Evolutionary conservation across 2,113 vertebrate species (phyloP).

Genomic region (Engystomops pustulosus): DNA sequence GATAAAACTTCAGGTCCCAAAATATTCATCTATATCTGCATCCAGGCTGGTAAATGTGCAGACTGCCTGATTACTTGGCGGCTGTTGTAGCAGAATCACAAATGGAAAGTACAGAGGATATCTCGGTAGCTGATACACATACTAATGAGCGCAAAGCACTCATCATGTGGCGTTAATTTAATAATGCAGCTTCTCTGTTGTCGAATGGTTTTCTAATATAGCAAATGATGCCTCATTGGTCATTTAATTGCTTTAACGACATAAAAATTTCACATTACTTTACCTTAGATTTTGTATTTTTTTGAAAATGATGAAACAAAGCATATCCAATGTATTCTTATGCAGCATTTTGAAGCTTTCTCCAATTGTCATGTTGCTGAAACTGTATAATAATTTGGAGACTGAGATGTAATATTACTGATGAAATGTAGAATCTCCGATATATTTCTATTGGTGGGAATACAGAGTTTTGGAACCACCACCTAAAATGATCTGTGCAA

Average conservation of each 20-base stretch:
- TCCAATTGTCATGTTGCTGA: background rate
- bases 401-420: background rate
- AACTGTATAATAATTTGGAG: background rate
- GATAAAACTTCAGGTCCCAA: slow-evolving; percentile 47
- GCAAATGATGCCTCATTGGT: slow-evolving; percentile 35
- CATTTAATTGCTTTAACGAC: slow-evolving; percentile 31
- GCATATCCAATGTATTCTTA: background rate
- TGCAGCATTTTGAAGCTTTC: background rate
- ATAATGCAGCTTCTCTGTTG: slow-evolving; percentile 8
- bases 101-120: slow-evolving; percentile 16
- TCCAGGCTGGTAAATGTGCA: slow-evolving; percentile 48
- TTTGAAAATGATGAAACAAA: slow-evolving; percentile 4
- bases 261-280: background rate
- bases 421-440: background rate
- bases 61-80: slow-evolving; percentile 39
- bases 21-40: slow-evolving; percentile 54
- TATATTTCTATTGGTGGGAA: background rate
- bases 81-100: slow-evolving; percentile 34
- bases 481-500: background rate
- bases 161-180: slow-evolving; percentile 27
- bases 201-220: slow-evolving; percentile 38
- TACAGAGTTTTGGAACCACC: background rate
- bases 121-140: slow-evolving; percentile 10
- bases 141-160: slow-evolving; percentile 24
- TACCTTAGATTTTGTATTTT: background rate